Conservation (phyloP, 2,797 vertebrate genomes). For the Anableps anableps region DNA sequence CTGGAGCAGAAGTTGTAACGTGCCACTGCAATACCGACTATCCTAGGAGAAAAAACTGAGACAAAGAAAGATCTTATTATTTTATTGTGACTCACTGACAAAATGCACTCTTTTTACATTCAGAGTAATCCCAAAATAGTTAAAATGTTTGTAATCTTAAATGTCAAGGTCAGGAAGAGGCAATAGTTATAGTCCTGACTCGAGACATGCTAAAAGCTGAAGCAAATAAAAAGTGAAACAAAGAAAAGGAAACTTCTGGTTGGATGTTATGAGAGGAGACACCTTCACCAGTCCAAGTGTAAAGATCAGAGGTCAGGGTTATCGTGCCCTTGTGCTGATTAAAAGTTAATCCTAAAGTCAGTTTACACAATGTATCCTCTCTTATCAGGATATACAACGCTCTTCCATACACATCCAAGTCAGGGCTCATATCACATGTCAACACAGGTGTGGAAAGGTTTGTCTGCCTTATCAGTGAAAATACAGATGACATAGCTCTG, state of each 20-base stretch:
- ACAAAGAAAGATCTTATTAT: conserved; percentile 15
- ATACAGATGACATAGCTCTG: conserved; percentile 36
- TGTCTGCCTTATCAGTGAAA: conserved; percentile 50
- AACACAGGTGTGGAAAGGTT: conserved; percentile 30
- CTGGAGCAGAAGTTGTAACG: conserved; percentile 95
- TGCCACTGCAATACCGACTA: conserved; percentile 91
- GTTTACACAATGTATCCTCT: conserved; percentile 14
- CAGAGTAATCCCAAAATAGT: not conserved
- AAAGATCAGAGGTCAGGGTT: conserved; percentile 30
- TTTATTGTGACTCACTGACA: conserved; percentile 1
- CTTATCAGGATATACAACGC: conserved; percentile 38
- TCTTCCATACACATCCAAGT: conserved; percentile 28
- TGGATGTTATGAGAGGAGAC: not conserved
- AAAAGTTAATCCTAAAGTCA: conserved; percentile 32
- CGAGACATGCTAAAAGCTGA: conserved; percentile 9
- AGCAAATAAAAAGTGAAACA: conserved; percentile 12
- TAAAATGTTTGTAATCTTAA: not conserved
- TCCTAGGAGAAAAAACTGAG: conserved; percentile 91
- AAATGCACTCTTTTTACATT: not conserved
- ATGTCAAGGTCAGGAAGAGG: not conserved
- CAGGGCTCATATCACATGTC: conserved; percentile 35
- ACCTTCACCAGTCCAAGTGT: not conserved
- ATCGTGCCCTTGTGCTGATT: conserved; percentile 26
- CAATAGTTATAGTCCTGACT: not conserved
- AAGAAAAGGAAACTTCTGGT: conserved; percentile 12